Conservation (phyloP, 2,888 invertebrate species). For the Eubasilissa splendida region DNA sequence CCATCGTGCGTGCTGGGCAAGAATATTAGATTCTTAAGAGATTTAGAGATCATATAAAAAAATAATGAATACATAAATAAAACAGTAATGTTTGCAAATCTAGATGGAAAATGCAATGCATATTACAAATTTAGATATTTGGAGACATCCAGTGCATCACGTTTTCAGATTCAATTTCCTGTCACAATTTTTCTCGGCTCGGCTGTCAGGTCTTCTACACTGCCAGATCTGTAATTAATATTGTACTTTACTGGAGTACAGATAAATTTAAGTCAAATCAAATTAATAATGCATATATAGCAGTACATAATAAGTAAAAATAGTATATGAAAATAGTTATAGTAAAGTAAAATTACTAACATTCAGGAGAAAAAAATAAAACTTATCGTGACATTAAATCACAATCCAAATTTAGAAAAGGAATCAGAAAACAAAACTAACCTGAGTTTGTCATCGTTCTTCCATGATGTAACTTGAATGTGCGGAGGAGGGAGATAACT, state of each 20-base stretch:
- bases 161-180: conserved; percentile 64
- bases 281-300: too few relatives aligned
- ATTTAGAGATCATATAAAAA: conserved; percentile 26
- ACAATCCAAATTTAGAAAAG: too few relatives aligned
- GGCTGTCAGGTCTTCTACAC: conserved; percentile 68
- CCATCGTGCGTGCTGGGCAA: conserved; percentile 19
- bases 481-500: conserved; percentile 90
- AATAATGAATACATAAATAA: conserved; percentile 20
- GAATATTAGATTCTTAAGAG: conserved; percentile 19
- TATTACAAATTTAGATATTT: conserved; percentile 31
- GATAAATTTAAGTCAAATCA: too few relatives aligned
- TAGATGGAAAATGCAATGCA: conserved; percentile 21
- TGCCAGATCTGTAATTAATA: conserved; percentile 66
- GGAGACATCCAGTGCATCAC: conserved; percentile 10
- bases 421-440: conserved; percentile 59
- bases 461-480: conserved; percentile 92
- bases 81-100: conserved; percentile 27
- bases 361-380: too few relatives aligned
- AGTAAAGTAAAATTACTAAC: too few relatives aligned
- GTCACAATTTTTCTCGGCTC: conserved; percentile 72
- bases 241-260: too few relatives aligned
- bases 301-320: too few relatives aligned
- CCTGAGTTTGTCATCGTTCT: conserved; percentile 82
- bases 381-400: too few relatives aligned
- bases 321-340: too few relatives aligned